These are phyloP conservation scores for Paratrypauchen microcephalus DNA, from an alignment of 2,797 vertebrate species.

Conservation along the genomic window DNA sequence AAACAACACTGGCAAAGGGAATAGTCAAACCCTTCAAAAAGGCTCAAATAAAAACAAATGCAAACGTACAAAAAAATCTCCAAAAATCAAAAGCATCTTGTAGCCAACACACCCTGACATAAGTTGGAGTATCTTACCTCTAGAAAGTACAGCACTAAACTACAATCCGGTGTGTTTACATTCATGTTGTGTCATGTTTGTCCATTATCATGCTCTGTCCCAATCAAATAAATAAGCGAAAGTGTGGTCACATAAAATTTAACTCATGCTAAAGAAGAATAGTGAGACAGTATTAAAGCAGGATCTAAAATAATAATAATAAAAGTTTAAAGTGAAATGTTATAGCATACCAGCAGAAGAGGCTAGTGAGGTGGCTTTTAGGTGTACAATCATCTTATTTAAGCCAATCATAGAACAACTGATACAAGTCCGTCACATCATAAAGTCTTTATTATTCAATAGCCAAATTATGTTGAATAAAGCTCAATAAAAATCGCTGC, in stretches of 20 bases:
- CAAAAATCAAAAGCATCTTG: too few species aligned
- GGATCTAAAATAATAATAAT: too few species aligned
- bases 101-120: neutral
- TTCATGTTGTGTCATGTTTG: too few species aligned
- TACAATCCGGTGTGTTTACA: too few species aligned
- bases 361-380: conserved; percentile 24
- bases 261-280: neutral
- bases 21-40: neutral
- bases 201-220: too few species aligned
- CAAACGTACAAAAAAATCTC: too few species aligned
- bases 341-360: neutral
- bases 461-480: neutral
- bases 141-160: neutral
- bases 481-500: conserved; percentile 1
- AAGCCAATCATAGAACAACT: neutral
- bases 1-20: too few species aligned
- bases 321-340: conserved; percentile 13
- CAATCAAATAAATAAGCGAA: too few species aligned
- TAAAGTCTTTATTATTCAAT: neutral
- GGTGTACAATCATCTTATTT: conserved; percentile 29
- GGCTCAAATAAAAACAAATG: neutral
- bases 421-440: neutral
- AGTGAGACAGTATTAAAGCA: neutral
- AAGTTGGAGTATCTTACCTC: too few species aligned
- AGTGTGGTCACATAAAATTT: neutral